Evolutionary conservation across 2,888 invertebrate genomes (phyloP).

Genomic region (Harpalus rufipes): DNA sequence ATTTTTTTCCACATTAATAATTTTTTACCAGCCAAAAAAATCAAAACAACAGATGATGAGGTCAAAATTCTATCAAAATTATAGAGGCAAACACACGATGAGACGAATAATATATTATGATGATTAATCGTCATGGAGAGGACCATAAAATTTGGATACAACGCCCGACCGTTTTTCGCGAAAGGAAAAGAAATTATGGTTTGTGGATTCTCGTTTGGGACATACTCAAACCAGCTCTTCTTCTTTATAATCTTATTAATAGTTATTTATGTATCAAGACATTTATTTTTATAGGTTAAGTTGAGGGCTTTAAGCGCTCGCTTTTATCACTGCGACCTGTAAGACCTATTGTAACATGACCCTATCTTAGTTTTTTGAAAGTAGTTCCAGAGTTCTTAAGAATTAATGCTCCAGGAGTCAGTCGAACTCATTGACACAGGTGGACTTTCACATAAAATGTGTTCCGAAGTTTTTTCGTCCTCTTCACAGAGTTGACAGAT

Average conservation of each 20-base stretch:
- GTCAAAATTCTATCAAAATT: slow-evolving; percentile 56
- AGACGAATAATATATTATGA: slow-evolving; percentile 51
- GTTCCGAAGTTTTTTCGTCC: no score
- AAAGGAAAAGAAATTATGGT: not conserved
- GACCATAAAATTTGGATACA: slow-evolving; percentile 29
- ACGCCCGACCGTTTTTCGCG: slow-evolving; percentile 26
- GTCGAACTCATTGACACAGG: no score
- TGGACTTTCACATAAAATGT: no score
- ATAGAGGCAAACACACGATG: slow-evolving; percentile 52
- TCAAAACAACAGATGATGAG: slow-evolving; percentile 45
- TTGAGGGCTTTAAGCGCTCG: no score
- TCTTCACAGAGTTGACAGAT: no score
- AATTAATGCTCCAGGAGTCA: no score
- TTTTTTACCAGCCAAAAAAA: slow-evolving; percentile 38
- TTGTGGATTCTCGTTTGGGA: not conserved
- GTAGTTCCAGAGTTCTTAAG: no score
- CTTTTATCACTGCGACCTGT: no score
- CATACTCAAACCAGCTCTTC: not conserved
- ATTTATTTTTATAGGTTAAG: no score
- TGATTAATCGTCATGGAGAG: slow-evolving; percentile 34
- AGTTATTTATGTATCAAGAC: no score
- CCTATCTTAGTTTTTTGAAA: no score
- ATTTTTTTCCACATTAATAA: slow-evolving; percentile 46
- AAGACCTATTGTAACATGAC: no score
- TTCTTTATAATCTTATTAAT: not conserved